Base-by-base conservation (phyloP, 1,140 invertebrate genomes). In the Solenopsis fugax region DNA sequence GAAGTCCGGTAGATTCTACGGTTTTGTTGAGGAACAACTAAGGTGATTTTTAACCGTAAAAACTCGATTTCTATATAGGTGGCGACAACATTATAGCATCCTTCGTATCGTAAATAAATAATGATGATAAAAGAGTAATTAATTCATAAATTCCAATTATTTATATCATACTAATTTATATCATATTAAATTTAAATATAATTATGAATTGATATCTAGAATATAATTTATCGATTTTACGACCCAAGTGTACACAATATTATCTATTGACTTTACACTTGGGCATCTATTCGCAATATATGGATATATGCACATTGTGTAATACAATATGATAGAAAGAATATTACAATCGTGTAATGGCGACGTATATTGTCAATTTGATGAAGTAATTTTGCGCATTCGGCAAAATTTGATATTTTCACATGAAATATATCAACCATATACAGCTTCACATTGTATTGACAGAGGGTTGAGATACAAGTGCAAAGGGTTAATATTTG, bases 401-500 rank as follows among this genome's bases (percentile, higher is more conserved):
- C 37, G 18, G n/a, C 65, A 62, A 84, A 75, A 84, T 60, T 75
- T 41, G 54, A 75, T 75, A 84, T 84, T 75, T 84, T 50, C 45
- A 75, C 29, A 18, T 62, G 24, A 84, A 48, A 60, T 73, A 16
- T 71, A 75, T 50, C 80, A 60, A 58, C 16, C 41, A 56, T 48
- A 13, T 41, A 71, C 16, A 0, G 18, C 24, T n/a, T 4, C 13
- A 41, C 37, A 60, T 60, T 50, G 54, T 60, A 84, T 84, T 84
- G 69, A 84, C 54, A 75, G 54, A 73, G 13, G 9, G 41, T 37
- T 82, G 37, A 56, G n/a, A 34, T 37, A 84, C 69, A 84, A 84
- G 69, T 84, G 69, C 69, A 84, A 84, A 75, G 41, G 29, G 69
- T 84, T 84, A 84, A 84, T 84, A 84, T 84, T 84, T 84, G 80